These are phyloP conservation scores for Chrysocyon brachyurus DNA, from an alignment of 2,797 vertebrate genomes.

Conservation along the genomic window DNA sequence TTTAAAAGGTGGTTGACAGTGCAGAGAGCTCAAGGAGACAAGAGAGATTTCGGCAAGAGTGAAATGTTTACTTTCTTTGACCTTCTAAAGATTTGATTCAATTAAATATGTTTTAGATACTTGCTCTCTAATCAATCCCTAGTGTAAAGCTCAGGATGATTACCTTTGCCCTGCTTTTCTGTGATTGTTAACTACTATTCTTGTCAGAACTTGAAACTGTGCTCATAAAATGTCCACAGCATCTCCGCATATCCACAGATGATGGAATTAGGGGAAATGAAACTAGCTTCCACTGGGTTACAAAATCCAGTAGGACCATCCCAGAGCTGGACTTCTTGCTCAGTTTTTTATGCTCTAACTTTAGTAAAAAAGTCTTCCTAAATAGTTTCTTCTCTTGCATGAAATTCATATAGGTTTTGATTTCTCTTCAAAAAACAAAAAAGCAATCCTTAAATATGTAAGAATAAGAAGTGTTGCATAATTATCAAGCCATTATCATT, in stretches of 20 bases:
- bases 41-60: not conserved
- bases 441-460: not conserved
- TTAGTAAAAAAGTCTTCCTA: not conserved
- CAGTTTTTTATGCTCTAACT: not conserved
- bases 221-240: not conserved
- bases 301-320: not conserved
- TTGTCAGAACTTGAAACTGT: not conserved
- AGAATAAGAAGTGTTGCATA: conserved; percentile 52
- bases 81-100: not conserved
- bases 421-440: not conserved
- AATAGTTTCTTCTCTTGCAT: not conserved
- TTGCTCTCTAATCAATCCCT: not conserved
- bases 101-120: not conserved
- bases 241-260: not conserved
- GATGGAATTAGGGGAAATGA: not conserved
- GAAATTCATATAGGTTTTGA: not conserved
- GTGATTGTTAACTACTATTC: not conserved
- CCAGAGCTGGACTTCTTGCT: not conserved
- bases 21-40: not conserved
- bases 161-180: not conserved
- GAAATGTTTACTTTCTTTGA: not conserved
- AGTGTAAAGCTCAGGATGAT: not conserved
- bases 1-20: not conserved
- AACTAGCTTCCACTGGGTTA: not conserved
- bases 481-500: conserved; percentile 70